Evolutionary conservation across 2,797 vertebrate genomes (phyloP), one percentile per base, ranked within the genome.

Genomic region (Enteromius mattozi): DNA sequence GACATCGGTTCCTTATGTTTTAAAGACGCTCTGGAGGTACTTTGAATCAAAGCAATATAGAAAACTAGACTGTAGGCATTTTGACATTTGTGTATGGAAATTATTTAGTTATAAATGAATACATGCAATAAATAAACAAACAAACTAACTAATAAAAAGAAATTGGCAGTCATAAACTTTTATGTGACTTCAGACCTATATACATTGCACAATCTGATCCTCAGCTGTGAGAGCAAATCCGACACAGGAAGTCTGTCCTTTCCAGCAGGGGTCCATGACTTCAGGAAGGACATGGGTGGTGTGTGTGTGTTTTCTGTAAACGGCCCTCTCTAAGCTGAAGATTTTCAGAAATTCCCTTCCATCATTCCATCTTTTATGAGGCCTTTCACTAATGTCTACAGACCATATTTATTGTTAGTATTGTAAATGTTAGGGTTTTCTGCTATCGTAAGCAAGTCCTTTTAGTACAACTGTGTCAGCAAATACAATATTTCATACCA

Each of bases 231-330:
- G 7, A 17, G 3, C 17, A 35, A 27, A 40, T 21, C 1, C 14
- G 40, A 56, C 72, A 56, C 61, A 56, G 81, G 81, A 83, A 68
- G 33, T 42, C 5, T 27, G 16, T 37, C n/a, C 24, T 47, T 35
- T 35, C 21, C 0, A 49, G 59, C 21, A 65, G 54, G 30, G 70
- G 21, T 82, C 71, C 14, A 51, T 82, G 70, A 14, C 40, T 77
- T 77, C 47, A 83, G 72, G 63, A 83, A 83, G 72, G 35, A 83
- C 81, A 54, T 76, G 81, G 61, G 72, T 81, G 63, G 35, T 76
- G 72, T 63, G 33, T 71, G 49, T 59, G 40, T 74, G 14, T 49
- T 33, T 68, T 45, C 51, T 49, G 70, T 47, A 17, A 59, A 6
- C 13, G n/a, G 12, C 45, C 4, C 16, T 8, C 9, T 59, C 16